Evolutionary conservation across 2,888 invertebrate genomes (phyloP), one percentile per base, ranked within the genome.

Genomic region (Limulus polyphemus): DNA sequence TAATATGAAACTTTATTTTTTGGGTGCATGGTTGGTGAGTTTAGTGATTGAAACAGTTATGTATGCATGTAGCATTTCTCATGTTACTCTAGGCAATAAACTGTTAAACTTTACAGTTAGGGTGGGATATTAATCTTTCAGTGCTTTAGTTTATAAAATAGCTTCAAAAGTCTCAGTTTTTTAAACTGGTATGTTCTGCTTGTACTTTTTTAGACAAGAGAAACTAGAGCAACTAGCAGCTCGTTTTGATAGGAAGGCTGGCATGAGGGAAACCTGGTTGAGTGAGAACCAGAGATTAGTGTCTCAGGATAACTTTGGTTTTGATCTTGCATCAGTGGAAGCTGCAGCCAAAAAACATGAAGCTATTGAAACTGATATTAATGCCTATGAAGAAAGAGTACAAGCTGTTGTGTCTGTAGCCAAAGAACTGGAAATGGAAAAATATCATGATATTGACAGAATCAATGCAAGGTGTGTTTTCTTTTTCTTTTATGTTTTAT

Each of bases 321-420:
- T 90, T 77, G 99, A 99, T 79, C 80, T 99, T 71, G 92, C 97
- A 7, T 95, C 95, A 0, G 99, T 99, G 2, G 99, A 99, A 78
- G 98, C 99, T 2, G 98, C 98, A 4, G 97, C 97, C 59, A 99
- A 99, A 83, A 99, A 99, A 77, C 99, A 99, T 78, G 99, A 99
- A 78, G 99, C 99, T 55, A 99, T 99, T 72, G 99, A 99, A 78
- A 99, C 99, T 0, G 99, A 99, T 75, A 99, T 99, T 73, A 91
- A 97, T 75, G 98, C 99, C 0, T 99, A 99, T 74, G 98, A 99
- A 77, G 99, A 99, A 77, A 84, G 32, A 32, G 32, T 32, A 32
- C 32, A 32, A 32, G 98, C 99, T 0, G 98, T 99, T 0, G 94
- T 99, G 47, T 90, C 97, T 0, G 99, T 99, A 0, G 97, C 97